Evolutionary conservation across 2,113 vertebrate genomes (phyloP).

Genomic region (Mobula birostris): DNA sequence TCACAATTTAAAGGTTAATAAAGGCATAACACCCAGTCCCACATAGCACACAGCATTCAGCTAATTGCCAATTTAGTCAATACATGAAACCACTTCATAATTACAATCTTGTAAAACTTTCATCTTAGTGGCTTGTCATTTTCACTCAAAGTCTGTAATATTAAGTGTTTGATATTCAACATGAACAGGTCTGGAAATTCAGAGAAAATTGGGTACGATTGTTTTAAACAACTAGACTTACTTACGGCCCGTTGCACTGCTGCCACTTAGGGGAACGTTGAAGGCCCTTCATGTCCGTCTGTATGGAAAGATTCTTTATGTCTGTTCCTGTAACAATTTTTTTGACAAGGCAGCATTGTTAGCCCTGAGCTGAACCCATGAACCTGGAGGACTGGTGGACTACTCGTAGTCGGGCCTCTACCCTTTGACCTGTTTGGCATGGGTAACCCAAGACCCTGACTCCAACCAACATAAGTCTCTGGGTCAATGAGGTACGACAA

Average conservation of each 20-base stretch:
- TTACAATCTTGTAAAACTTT: conserved; percentile 5
- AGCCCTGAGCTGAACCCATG: too few relatives aligned
- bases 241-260: too few relatives aligned
- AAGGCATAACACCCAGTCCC: background rate
- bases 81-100: background rate
- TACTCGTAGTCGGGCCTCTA: too few relatives aligned
- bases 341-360: too few relatives aligned
- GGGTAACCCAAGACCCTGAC: too few relatives aligned
- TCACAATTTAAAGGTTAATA: conserved; percentile 37
- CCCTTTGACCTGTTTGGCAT: too few relatives aligned
- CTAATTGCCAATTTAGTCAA: conserved; percentile 35
- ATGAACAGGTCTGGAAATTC: background rate
- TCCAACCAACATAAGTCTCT: too few relatives aligned
- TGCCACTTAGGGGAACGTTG: too few relatives aligned
- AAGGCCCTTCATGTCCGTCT: too few relatives aligned
- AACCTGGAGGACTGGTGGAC: too few relatives aligned
- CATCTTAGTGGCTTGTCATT: background rate
- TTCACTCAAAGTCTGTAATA: background rate
- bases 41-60: background rate
- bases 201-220: background rate
- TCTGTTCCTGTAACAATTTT: too few relatives aligned
- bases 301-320: background rate
- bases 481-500: too few relatives aligned
- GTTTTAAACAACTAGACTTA: background rate
- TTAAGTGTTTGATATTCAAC: background rate